Conservation (phyloP, 2,888 invertebrate species). For the Stenoptilia bipunctidactyla region DNA sequence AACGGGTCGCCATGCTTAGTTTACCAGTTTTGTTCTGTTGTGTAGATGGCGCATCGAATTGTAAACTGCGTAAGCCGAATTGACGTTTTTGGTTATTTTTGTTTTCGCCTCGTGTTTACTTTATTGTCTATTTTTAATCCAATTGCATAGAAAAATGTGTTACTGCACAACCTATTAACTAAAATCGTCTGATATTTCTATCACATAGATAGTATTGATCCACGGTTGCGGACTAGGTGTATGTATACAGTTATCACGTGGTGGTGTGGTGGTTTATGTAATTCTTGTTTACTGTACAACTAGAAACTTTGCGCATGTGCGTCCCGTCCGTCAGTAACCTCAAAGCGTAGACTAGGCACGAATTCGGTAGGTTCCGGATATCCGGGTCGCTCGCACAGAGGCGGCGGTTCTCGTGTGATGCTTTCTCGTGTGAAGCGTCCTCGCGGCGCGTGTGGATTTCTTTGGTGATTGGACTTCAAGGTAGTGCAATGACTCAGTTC, state of each 20-base stretch:
- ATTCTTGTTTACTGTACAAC: slow-evolving; percentile 72
- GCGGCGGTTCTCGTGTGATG: slow-evolving; percentile 52
- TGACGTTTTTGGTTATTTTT: slow-evolving; percentile 73
- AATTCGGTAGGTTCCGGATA: slow-evolving; percentile 66
- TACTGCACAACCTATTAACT: slow-evolving; percentile 18
- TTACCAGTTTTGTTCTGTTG: slow-evolving; percentile 44
- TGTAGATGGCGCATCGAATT: slow-evolving; percentile 64
- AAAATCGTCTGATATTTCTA: no score
- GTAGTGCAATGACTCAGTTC: slow-evolving; percentile 73
- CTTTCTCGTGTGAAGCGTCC: slow-evolving; percentile 52
- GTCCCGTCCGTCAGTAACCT: slow-evolving; percentile 69
- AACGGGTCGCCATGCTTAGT: slow-evolving; percentile 30
- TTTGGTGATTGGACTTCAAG: slow-evolving; percentile 46
- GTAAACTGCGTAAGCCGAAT: slow-evolving; percentile 67
- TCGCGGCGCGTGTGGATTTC: slow-evolving; percentile 55
- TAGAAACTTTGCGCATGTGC: slow-evolving; percentile 72
- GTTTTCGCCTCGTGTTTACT: slow-evolving; percentile 72
- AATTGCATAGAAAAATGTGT: slow-evolving; percentile 64
- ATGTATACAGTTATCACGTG: slow-evolving; percentile 72
- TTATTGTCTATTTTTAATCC: slow-evolving; percentile 68
- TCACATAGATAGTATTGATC: slow-evolving; percentile 48
- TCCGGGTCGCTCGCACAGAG: slow-evolving; percentile 59
- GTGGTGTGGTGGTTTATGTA: slow-evolving; percentile 72
- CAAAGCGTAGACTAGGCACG: slow-evolving; percentile 59
- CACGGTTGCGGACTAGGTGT: slow-evolving; percentile 55